phyloP scores from a whole-genome alignment of 2,888 invertebrate genomes.

The Drosophila acutilabella region DNA sequence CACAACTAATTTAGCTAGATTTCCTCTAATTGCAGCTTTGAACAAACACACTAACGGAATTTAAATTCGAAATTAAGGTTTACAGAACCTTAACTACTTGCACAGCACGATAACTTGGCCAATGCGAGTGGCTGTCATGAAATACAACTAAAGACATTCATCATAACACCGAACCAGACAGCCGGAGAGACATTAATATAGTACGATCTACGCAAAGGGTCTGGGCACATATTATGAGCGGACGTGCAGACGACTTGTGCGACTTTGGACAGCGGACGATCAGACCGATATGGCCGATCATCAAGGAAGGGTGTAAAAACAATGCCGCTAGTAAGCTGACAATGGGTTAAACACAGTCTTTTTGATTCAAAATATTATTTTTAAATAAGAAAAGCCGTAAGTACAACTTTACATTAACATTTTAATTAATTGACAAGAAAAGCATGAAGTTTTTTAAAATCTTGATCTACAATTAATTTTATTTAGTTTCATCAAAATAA shows the following conservation, averaged over 20 bases:
- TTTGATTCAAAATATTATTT: neutral
- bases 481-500: too few species aligned
- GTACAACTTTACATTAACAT: too few species aligned
- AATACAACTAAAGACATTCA: slow-evolving; percentile 47
- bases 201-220: slow-evolving; percentile 38
- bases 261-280: slow-evolving; percentile 23
- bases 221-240: slow-evolving; percentile 46
- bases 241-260: slow-evolving; percentile 22
- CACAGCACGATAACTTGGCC: slow-evolving; percentile 17
- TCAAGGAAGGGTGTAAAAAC: slow-evolving; percentile 18
- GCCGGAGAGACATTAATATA: slow-evolving; percentile 42
- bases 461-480: too few species aligned
- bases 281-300: slow-evolving; percentile 14
- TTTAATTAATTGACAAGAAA: too few species aligned
- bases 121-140: slow-evolving; percentile 29
- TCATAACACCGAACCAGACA: slow-evolving; percentile 52
- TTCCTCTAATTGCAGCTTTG: slow-evolving; percentile 37
- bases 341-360: neutral
- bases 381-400: neutral
- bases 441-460: too few species aligned
- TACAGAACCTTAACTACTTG: slow-evolving; percentile 14
- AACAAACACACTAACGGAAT: slow-evolving; percentile 32
- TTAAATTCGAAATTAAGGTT: slow-evolving; percentile 46
- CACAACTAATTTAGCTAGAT: slow-evolving; percentile 31
- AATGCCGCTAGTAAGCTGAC: slow-evolving; percentile 5